Conservation (phyloP, 1,140 invertebrate species). For the Saxidomus purpurata region DNA sequence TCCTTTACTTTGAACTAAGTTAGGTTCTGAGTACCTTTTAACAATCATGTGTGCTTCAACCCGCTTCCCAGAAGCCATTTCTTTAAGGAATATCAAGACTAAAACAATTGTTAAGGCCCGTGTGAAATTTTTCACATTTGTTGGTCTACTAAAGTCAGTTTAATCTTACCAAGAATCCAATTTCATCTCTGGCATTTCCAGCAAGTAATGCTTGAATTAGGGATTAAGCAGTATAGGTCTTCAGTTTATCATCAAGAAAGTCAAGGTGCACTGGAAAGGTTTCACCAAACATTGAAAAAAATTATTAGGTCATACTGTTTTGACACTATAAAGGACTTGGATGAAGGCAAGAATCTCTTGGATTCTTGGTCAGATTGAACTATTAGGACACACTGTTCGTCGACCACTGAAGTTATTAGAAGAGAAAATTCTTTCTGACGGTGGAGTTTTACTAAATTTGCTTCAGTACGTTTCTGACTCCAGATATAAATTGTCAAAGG, state of each 20-base stretch:
- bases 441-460: slow-evolving; percentile 28
- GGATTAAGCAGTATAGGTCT: slow-evolving; percentile 57
- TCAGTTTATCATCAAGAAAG: slow-evolving; percentile 59
- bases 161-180: slow-evolving; percentile 65
- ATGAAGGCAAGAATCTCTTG: slow-evolving; percentile 67
- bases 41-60: slow-evolving; percentile 69
- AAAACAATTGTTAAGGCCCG: slow-evolving; percentile 49
- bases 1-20: slow-evolving; percentile 63
- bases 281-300: slow-evolving; percentile 47
- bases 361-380: slow-evolving; percentile 69
- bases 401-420: slow-evolving; percentile 65
- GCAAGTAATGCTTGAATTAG: slow-evolving; percentile 62
- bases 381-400: slow-evolving; percentile 67
- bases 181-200: slow-evolving; percentile 66
- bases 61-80: slow-evolving; percentile 69
- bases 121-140: slow-evolving; percentile 67
- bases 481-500: slow-evolving; percentile 56
- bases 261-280: slow-evolving; percentile 53
- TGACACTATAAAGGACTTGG: slow-evolving; percentile 63
- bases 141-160: slow-evolving; percentile 53
- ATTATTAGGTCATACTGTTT: slow-evolving; percentile 64
- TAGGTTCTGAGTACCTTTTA: slow-evolving; percentile 62
- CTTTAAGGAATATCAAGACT: slow-evolving; percentile 60
- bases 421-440: slow-evolving; percentile 51
- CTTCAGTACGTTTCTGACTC: slow-evolving; percentile 63